These are phyloP conservation scores for Palaemon carinicauda DNA, from an alignment of 1,140 invertebrate species.

Conservation along the genomic window DNA sequence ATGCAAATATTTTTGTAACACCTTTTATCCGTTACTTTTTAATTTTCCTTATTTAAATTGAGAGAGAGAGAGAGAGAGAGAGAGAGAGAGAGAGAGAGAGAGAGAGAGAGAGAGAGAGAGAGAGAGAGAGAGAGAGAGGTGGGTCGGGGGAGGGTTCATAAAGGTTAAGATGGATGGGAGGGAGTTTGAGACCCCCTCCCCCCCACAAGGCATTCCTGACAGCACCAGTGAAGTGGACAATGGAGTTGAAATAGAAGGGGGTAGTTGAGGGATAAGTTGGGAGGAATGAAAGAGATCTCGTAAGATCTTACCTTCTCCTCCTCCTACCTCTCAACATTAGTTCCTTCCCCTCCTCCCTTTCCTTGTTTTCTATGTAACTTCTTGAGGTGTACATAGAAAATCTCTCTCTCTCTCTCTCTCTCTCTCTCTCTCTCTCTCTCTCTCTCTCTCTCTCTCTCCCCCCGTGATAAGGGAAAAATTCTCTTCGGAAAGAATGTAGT, in stretches of 20 bases:
- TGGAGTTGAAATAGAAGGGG: not conserved
- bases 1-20: too few species aligned
- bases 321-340: not conserved
- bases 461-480: too few species aligned
- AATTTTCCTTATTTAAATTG: too few species aligned
- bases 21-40: too few species aligned
- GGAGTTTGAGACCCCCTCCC: constrained; percentile 2
- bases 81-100: not conserved
- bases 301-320: not conserved
- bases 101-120: not conserved
- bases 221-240: constrained; percentile 14
- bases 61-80: not conserved
- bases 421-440: too few species aligned
- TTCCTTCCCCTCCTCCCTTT: not conserved
- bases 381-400: not conserved
- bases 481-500: too few species aligned
- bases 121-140: not conserved
- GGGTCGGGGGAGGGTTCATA: too few species aligned
- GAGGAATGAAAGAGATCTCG: not conserved
- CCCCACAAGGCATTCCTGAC: not conserved
- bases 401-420: not conserved
- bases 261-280: not conserved
- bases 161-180: not conserved
- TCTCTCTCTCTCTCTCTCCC: too few species aligned
- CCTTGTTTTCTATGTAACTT: too few species aligned